These are phyloP conservation scores for Tipula lateralis DNA, from an alignment of 2,888 invertebrate species.

Conservation along the genomic window DNA sequence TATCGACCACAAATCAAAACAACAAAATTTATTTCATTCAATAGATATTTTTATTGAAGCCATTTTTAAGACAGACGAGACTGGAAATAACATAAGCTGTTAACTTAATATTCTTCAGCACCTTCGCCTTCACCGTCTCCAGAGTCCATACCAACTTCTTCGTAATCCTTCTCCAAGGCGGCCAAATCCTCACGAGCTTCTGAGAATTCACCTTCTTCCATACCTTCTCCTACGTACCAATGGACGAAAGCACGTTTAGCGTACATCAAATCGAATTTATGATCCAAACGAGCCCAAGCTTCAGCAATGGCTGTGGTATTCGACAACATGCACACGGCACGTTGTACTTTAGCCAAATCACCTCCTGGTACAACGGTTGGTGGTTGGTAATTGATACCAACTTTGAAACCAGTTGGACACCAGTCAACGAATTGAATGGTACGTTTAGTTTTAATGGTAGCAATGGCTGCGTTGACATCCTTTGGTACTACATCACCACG, in stretches of 20 bases:
- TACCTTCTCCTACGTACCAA: conserved; percentile 86
- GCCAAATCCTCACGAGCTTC: too few species aligned
- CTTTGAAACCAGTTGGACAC: too few species aligned
- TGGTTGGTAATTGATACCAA: too few species aligned
- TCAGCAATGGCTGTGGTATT: too few species aligned
- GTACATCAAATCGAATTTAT: too few species aligned
- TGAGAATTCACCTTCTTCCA: too few species aligned
- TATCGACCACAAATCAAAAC: neutral
- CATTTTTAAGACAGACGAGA: neutral
- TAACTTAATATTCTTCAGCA: conserved; percentile 75
- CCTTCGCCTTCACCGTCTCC: conserved; percentile 76
- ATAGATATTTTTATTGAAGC: neutral
- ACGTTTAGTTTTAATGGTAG: conserved; percentile 91
- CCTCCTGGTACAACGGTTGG: too few species aligned
- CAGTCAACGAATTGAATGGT: conserved; percentile 91
- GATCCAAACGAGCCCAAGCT: too few species aligned
- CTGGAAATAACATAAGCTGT: conserved; percentile 32
- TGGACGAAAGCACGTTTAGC: conserved; percentile 96
- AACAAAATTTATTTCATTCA: neutral
- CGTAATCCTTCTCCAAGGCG: too few species aligned
- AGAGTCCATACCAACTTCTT: conserved; percentile 82
- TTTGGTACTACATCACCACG: too few species aligned
- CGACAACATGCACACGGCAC: too few species aligned
- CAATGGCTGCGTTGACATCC: conserved; percentile 94
- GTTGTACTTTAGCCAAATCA: too few species aligned